Percentiles rank a stretch among this genome's conserved stretches.
Evolutionary conservation across 1,140 invertebrate species (phyloP).

Genomic region (Drosophila athabasca): DNA sequence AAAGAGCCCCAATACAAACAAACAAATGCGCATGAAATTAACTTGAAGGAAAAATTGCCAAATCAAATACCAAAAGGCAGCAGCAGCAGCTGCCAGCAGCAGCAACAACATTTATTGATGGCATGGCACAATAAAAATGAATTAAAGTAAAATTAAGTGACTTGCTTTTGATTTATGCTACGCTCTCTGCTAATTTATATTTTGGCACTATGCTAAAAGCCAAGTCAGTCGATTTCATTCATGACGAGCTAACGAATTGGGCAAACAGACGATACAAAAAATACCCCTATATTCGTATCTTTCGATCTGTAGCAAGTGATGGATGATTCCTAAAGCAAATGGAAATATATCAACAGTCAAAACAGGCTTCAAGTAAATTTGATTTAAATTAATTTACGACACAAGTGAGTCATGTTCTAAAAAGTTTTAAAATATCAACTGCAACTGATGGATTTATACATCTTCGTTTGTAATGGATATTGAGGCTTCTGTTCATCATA

Average conservation of each 20-base stretch:
- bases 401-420: no score
- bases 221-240: conserved; percentile 11
- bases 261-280: conserved; percentile 6
- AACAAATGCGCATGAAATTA: conserved; percentile 53
- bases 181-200: conserved; percentile 12
- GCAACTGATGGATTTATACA: no score
- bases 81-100: no score
- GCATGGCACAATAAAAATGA: conserved; percentile 9
- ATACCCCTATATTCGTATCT: not conserved
- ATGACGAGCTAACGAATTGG: conserved; percentile 6
- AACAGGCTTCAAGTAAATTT: no score
- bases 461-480: no score
- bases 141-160: conserved; percentile 35
- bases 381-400: no score
- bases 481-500: no score
- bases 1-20: conserved; percentile 36
- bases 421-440: no score
- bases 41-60: conserved; percentile 65
- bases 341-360: no score
- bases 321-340: no score
- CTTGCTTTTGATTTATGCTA: conserved; percentile 13
- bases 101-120: conserved; percentile 15
- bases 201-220: conserved; percentile 39
- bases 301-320: not conserved
- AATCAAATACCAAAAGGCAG: conserved; percentile 50